phyloP scores from a whole-genome alignment of 37 sponge, comb jelly and placozoan genomes.

The Chondrilla cf. caribensis region DNA sequence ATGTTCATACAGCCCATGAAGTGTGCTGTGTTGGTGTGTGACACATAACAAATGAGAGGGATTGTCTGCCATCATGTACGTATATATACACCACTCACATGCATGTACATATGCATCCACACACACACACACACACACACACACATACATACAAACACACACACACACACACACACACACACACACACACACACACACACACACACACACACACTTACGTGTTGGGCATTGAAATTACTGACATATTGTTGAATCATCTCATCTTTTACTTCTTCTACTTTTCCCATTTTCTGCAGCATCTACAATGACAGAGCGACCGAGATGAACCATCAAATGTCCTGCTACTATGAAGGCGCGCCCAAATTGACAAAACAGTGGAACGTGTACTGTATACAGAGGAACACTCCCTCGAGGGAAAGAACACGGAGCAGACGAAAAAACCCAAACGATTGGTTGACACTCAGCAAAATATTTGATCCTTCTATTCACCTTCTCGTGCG shows the following conservation, averaged over 20 bases:
- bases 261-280: constrained; percentile 72
- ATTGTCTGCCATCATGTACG: no score
- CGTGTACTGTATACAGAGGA: no score
- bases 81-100: neutral
- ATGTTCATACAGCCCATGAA: no score
- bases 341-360: no score
- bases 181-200: no score
- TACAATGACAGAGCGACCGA: constrained; percentile 4
- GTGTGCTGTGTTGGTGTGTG: no score
- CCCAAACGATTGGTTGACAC: neutral
- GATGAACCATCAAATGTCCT: no score
- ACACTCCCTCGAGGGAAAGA: no score
- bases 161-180: neutral
- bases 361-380: no score
- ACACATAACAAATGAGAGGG: no score
- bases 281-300: constrained; percentile 80
- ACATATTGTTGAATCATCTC: constrained; percentile 71
- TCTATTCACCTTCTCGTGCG: constrained; percentile 15
- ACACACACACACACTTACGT: constrained; percentile 36
- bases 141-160: neutral
- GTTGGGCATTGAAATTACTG: constrained; percentile 68
- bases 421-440: neutral
- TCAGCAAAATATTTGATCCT: neutral
- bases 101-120: neutral
- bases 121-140: constrained; percentile 29